phyloP scores from a whole-genome alignment of 2,888 invertebrate genomes.

The Cephus runcator region DNA sequence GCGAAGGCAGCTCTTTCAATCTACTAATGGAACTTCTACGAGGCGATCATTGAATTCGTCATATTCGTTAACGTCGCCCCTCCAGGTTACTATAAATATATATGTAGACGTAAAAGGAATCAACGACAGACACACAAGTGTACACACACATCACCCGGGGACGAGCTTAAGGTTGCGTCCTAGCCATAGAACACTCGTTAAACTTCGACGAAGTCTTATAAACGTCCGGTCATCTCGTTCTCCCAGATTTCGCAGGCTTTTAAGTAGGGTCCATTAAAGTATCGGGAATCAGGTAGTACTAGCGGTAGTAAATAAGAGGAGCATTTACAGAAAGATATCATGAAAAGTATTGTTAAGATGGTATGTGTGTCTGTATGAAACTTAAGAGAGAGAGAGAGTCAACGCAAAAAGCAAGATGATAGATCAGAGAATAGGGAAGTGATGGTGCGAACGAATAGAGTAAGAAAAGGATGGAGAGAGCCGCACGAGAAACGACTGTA shows the following conservation, averaged over 20 bases:
- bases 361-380: neutral
- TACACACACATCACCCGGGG: neutral
- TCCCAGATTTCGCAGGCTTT: conserved; percentile 54
- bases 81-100: conserved; percentile 22
- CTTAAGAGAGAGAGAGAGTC: conserved; percentile 22
- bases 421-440: neutral
- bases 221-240: conserved; percentile 7
- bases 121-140: neutral
- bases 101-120: neutral
- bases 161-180: neutral
- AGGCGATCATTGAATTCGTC: conserved; percentile 82
- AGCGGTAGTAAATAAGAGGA: conserved; percentile 43
- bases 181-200: neutral
- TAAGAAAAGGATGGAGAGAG: neutral
- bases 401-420: conserved; percentile 30
- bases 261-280: conserved; percentile 50
- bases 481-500: conserved; percentile 43
- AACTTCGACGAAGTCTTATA: neutral
- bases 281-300: conserved; percentile 55
- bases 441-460: neutral
- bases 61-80: conserved; percentile 21
- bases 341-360: conserved; percentile 23
- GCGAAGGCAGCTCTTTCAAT: conserved; percentile 90
- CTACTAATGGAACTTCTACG: conserved; percentile 94
- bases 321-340: conserved; percentile 8